phyloP scores from a whole-genome alignment of 2,113 vertebrate genomes.

The Centropus bengalensis region DNA sequence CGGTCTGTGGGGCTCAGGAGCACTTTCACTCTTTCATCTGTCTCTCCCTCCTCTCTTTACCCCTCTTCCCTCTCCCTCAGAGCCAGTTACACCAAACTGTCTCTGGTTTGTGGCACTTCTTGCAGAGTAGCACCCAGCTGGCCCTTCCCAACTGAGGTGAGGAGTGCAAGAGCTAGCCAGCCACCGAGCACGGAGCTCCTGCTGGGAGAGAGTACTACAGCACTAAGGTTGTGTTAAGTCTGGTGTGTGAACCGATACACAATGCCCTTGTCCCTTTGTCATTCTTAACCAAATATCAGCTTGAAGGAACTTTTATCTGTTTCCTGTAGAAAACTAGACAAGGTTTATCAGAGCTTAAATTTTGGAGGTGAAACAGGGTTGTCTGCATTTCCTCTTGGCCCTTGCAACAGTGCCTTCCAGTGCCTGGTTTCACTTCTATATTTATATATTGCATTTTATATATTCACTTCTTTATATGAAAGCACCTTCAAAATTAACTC shows the following conservation, averaged over 20 bases:
- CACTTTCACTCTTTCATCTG: background rate
- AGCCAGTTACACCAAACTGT: fast-evolving
- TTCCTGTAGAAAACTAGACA: background rate
- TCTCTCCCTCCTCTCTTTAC: background rate
- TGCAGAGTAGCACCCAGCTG: background rate
- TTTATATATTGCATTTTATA: too few species aligned
- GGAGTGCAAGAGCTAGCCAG: background rate
- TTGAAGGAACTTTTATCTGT: background rate
- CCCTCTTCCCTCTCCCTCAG: background rate
- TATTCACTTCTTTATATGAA: background rate
- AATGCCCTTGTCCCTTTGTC: background rate
- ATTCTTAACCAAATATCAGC: background rate
- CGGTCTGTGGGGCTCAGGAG: fast-evolving
- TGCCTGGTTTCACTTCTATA: background rate
- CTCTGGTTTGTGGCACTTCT: background rate
- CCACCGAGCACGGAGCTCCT: background rate
- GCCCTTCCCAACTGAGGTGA: background rate
- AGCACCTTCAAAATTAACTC: background rate
- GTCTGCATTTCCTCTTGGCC: background rate
- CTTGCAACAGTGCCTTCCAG: background rate
- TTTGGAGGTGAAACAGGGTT: background rate
- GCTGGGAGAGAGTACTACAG: background rate
- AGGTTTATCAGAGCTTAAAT: background rate
- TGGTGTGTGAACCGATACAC: background rate
- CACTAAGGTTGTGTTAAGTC: background rate